Evolutionary conservation across 2,888 invertebrate species (phyloP).

Genomic region (Hartigia nigra): DNA sequence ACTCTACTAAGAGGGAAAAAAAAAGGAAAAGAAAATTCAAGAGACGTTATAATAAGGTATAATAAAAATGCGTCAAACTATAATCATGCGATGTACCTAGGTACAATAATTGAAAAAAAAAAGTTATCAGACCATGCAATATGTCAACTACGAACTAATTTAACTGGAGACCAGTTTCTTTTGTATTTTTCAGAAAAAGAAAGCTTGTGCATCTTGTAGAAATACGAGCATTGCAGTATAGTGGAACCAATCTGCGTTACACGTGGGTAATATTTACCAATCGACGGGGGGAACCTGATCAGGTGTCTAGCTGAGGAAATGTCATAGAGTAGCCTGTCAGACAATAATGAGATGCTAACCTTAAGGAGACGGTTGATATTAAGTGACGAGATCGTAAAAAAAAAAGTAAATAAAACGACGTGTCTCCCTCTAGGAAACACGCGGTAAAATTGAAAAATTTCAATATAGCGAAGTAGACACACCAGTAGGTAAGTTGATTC

Average conservation of each 20-base stretch:
- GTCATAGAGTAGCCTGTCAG: background rate
- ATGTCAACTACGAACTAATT: conserved; percentile 2
- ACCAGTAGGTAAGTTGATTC: background rate
- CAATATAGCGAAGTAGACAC: background rate
- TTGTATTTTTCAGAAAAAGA: conserved; percentile 53
- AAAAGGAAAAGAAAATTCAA: conserved; percentile 13
- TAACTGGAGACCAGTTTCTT: background rate
- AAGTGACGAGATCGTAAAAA: background rate
- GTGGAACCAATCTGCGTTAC: conserved; percentile 32
- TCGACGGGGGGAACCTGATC: background rate
- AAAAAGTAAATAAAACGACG: background rate
- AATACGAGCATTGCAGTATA: conserved; percentile 23
- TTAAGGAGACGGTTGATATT: background rate
- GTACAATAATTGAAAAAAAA: conserved; percentile 9
- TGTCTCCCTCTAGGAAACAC: background rate
- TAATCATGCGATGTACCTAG: conserved; percentile 5
- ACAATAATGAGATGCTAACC: background rate
- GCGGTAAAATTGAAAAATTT: background rate
- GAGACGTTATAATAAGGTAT: conserved; percentile 12
- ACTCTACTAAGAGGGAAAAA: conserved; percentile 17
- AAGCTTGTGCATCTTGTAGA: conserved; percentile 49
- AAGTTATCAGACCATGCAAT: conserved; percentile 19
- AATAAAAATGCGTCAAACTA: conserved; percentile 16
- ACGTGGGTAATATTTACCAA: background rate
- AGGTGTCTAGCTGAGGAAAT: background rate